Evolutionary conservation across 2,113 vertebrate genomes (phyloP).

Genomic region (Todiramphus chloris): DNA sequence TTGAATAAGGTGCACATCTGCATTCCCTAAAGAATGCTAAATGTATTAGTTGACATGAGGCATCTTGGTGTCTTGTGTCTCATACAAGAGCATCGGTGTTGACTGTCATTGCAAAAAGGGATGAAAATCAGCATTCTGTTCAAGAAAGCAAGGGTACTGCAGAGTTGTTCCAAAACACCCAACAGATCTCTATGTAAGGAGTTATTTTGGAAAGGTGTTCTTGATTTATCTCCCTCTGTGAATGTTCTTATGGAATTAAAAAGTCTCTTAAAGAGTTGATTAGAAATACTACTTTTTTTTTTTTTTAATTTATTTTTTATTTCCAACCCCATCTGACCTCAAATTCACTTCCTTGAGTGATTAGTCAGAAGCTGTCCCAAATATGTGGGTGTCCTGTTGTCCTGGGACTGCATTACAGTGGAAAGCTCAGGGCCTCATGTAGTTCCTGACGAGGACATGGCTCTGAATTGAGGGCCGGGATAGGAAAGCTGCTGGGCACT

Average conservation of each 20-base stretch:
- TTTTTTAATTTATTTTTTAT: neutral
- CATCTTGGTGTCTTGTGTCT: neutral
- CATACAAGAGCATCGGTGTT: neutral
- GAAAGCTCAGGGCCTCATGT: neutral
- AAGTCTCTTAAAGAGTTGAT: neutral
- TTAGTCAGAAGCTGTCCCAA: neutral
- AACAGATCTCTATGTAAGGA: neutral
- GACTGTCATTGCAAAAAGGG: neutral
- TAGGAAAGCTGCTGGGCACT: neutral
- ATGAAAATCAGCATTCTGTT: neutral
- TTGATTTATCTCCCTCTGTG: neutral
- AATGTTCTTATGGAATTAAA: neutral
- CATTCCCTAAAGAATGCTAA: neutral
- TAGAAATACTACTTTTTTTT: neutral
- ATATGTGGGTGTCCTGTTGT: neutral
- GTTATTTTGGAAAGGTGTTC: neutral
- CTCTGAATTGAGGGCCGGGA: accelerated
- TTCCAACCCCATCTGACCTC: neutral
- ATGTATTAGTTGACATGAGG: accelerated
- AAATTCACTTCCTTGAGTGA: neutral
- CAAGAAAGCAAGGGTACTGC: neutral
- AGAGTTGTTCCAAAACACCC: neutral
- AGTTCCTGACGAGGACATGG: neutral
- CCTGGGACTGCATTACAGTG: neutral
- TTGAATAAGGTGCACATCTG: neutral